phyloP scores from a whole-genome alignment of 1,140 invertebrate genomes.

The Bombyx mandarina region DNA sequence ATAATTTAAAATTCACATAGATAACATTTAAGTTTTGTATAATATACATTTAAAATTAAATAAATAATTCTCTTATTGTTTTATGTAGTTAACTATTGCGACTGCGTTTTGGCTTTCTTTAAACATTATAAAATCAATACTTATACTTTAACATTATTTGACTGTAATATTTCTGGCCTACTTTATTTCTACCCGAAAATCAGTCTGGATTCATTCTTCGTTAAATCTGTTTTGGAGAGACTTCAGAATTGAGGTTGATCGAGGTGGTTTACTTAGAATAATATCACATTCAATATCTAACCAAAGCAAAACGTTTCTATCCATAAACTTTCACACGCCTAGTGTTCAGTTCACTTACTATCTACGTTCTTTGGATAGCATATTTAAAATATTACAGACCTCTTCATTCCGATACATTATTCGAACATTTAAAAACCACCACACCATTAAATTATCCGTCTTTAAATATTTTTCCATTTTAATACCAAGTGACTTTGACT shows the following conservation, averaged over 20 bases:
- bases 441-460: too few species aligned
- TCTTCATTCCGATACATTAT: too few species aligned
- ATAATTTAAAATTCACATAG: constrained; percentile 65
- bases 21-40: constrained; percentile 56
- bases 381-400: too few species aligned
- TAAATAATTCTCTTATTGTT: constrained; percentile 64
- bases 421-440: too few species aligned
- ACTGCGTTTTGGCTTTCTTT: constrained; percentile 58
- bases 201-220: constrained; percentile 59
- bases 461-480: too few species aligned
- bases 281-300: constrained; percentile 53
- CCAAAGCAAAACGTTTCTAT: constrained; percentile 8
- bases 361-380: constrained; percentile 13
- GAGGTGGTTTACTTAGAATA: constrained; percentile 50
- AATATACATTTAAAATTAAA: constrained; percentile 68
- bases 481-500: too few species aligned
- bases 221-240: constrained; percentile 45
- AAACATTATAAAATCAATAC: constrained; percentile 53
- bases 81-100: constrained; percentile 56
- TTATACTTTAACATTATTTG: constrained; percentile 54
- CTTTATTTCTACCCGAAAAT: constrained; percentile 64
- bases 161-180: constrained; percentile 60
- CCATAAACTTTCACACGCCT: constrained; percentile 3
- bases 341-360: constrained; percentile 3
- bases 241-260: constrained; percentile 16